Conservation (phyloP, 2,113 vertebrate species). For the Notarius lentiginosus region DNA sequence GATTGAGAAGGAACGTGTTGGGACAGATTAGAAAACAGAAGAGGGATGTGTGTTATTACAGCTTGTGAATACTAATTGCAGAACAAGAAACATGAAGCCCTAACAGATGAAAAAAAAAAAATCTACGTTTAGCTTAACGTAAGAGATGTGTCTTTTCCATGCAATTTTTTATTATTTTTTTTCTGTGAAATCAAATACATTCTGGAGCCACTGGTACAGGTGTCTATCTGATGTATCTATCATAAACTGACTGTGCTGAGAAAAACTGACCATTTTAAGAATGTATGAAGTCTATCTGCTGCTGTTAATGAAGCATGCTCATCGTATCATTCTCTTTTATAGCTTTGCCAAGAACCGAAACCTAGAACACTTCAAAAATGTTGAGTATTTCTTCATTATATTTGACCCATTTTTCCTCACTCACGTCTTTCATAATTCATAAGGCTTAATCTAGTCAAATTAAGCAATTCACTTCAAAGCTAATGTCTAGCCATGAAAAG, state of each 20-base stretch:
- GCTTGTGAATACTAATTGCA: conserved; percentile 3
- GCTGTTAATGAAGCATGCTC: conserved; percentile 19
- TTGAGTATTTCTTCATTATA: conserved; percentile 11
- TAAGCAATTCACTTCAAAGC: conserved; percentile 44
- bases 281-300: not conserved
- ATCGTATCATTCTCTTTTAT: conserved; percentile 13
- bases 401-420: conserved; percentile 25
- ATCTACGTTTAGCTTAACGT: not conserved
- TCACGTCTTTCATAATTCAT: conserved; percentile 13
- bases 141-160: not conserved
- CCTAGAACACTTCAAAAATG: conserved; percentile 9
- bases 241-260: not conserved
- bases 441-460: conserved; percentile 28
- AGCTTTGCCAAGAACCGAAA: not conserved
- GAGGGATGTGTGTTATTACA: not conserved
- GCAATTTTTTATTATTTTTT: not conserved
- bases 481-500: not conserved
- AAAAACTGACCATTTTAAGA: not conserved
- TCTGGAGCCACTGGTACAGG: conserved; percentile 10
- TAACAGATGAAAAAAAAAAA: not conserved
- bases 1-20: conserved; percentile 4
- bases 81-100: not conserved
- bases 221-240: not conserved
- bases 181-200: not conserved
- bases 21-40: conserved; percentile 8